Evolutionary conservation across 2,797 vertebrate species (phyloP).

Genomic region (Echeneis naucrates): DNA sequence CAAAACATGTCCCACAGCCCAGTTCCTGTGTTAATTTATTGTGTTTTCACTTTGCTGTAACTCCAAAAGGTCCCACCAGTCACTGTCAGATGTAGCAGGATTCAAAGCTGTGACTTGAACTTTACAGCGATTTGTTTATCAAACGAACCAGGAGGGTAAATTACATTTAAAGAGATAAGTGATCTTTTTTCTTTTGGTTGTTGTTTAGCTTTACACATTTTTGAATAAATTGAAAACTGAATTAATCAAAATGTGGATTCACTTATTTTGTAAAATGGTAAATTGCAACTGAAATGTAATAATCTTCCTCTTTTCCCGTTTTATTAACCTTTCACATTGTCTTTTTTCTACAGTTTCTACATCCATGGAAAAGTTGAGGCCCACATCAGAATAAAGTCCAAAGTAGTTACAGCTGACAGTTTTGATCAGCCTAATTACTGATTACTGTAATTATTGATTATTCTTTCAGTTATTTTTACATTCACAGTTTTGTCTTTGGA

Average conservation of each 20-base stretch:
- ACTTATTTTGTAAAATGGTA: background rate
- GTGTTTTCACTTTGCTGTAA: conserved; percentile 5
- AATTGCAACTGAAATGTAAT: background rate
- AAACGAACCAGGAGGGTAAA: background rate
- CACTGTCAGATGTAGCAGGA: background rate
- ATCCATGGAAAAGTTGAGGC: background rate
- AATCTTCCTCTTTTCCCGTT: background rate
- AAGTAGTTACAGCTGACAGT: no score
- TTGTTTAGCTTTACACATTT: conserved; percentile 33
- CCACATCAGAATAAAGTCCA: no score
- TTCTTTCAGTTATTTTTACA: background rate
- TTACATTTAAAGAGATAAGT: background rate
- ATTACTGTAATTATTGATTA: background rate
- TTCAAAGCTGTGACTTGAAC: background rate
- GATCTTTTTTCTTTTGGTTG: no score
- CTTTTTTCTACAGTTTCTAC: background rate
- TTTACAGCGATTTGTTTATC: background rate
- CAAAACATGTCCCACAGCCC: background rate
- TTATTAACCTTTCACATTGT: background rate
- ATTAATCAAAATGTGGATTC: background rate
- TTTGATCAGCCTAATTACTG: background rate
- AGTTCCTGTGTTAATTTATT: background rate
- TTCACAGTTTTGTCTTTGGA: background rate
- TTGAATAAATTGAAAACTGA: conserved; percentile 22
- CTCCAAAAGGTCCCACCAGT: background rate